Base-by-base conservation (phyloP, 53 echinoderm and acorn worm genomes). In the Temnopleurus reevesii region DNA sequence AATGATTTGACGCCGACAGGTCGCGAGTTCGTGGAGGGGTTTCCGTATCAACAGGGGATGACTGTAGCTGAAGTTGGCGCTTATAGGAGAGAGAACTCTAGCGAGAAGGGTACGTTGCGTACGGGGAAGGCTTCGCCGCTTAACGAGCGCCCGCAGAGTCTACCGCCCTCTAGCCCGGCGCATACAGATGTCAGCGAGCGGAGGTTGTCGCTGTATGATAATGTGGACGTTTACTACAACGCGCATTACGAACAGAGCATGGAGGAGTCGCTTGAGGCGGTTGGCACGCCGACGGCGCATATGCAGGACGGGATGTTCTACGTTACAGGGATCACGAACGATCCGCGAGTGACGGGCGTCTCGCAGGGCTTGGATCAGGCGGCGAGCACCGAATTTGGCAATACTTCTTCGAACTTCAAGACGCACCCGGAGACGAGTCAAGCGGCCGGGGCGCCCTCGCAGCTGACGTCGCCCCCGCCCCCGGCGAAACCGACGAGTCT, bases 231-330 rank as follows among this genome's bases (percentile, higher is more conserved):
- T 38, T 95, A 92, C 81, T 97, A 97, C 81, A 96, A 99, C 60
- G 99, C 94, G 59, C 93, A 94, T 45, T 99, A 96, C 46, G 99
- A 96, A 86, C 93, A 93, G 51, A 94, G 94, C 76, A 99, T 99
- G 99, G 99, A 99, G 84, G 99, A 99, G 41, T 99, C 99, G 3
- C 59, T 99, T 41, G 99, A 99, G 64, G 91, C 90, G n/a, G 91
- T 94, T 55, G 92, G 90, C 55, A 96, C 96, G 12, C 96, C 96
- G n/a, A 96, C 94, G 33, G 93, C 92, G n/a, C 84, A 92, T 13
- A 49, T 35, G 41, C 31, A 87, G 65, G 88, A 87, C 23, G 88
- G 88, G 31, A 35, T 87, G 51, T 87, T 87, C 35, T 87, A 87
- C 53, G 30, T 87, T 29, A 87, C 88, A 3, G 88, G 88, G 3